Evolutionary conservation across 2,888 invertebrate species (phyloP), one percentile per base, ranked within the genome.

Genomic region (Drosophila borborema): DNA sequence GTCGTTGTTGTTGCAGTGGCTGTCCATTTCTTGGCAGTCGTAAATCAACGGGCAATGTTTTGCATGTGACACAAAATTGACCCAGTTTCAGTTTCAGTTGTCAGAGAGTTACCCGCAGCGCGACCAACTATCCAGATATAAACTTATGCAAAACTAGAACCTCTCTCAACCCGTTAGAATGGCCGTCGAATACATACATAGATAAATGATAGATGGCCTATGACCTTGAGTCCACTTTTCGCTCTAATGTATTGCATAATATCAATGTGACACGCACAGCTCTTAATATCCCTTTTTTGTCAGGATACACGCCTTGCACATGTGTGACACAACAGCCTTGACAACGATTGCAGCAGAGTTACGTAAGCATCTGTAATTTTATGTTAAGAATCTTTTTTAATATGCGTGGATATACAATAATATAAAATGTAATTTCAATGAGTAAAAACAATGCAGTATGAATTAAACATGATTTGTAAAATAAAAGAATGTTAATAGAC

Each of bases 1-100:
- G 64, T 70, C 63, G 49, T 38, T 51, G 61, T 55, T 65, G 53
- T 67, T 61, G 38, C 60, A 18, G 43, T 71, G 61, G 40, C 64
- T 60, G 63, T 46, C 55, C 45, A 53, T 61, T 82, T 70, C 74
- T 64, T 59, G 66, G 66, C 72, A 72, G 79, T 86, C 82, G 79
- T 86, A 86, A 86, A 86, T 86, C 85, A 86, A 79, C 28, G 45
- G 59, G 51, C 73, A 55, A 67, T 74, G 82, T 77, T 87, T 84
- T 84, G 79, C 87, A 85, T 85, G 77, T 79, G 72, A 87, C 87
- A 76, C 51, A 54, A 64, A 60, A 55, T 64, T 71, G 78, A 73
- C 76, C 67, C 53, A 81, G 40, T 40, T 54, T 78, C 51, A 41
- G 72, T 78, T 78, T 56, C 41, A 28, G 54, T 63, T 66, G 55